Percentiles rank a stretch among this genome's conserved stretches.
phyloP scores from a whole-genome alignment of 2,888 invertebrate species.

The Limenitis camilla region DNA sequence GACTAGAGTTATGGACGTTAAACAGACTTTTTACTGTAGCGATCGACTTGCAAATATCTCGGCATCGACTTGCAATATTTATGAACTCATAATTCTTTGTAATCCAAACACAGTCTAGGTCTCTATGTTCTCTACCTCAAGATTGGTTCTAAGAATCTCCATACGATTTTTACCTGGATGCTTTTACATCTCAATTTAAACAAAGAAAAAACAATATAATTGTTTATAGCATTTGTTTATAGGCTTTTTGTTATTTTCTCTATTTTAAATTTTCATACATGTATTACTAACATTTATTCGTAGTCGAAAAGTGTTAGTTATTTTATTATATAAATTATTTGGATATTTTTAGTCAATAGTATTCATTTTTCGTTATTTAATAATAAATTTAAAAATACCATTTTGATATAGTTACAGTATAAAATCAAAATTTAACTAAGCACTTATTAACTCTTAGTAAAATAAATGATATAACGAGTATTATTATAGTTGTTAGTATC shows the following conservation, averaged over 20 bases:
- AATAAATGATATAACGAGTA: neutral
- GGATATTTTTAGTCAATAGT: too few species aligned
- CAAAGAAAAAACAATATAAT: neutral
- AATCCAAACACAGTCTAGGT: constrained; percentile 11
- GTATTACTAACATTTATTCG: too few species aligned
- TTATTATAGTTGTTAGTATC: neutral
- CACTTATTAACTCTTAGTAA: neutral
- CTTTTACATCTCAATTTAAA: too few species aligned
- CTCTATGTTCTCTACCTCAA: neutral
- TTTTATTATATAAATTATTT: too few species aligned
- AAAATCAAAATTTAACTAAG: too few species aligned
- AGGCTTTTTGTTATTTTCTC: too few species aligned
- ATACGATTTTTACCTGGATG: neutral
- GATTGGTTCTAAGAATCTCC: constrained; percentile 8
- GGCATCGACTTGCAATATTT: neutral
- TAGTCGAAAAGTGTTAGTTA: too few species aligned
- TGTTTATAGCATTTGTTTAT: too few species aligned
- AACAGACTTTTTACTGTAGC: neutral
- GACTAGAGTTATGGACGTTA: neutral
- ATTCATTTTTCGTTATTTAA: too few species aligned
- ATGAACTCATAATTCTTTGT: constrained; percentile 8
- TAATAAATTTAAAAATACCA: too few species aligned
- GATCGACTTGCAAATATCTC: neutral
- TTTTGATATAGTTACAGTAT: too few species aligned
- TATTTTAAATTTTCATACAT: too few species aligned